A percentile compares a stretch with the other conserved stretches of the same genome.
Conservation (phyloP, 2,113 vertebrate genomes). For the Leucosticte australis region DNA sequence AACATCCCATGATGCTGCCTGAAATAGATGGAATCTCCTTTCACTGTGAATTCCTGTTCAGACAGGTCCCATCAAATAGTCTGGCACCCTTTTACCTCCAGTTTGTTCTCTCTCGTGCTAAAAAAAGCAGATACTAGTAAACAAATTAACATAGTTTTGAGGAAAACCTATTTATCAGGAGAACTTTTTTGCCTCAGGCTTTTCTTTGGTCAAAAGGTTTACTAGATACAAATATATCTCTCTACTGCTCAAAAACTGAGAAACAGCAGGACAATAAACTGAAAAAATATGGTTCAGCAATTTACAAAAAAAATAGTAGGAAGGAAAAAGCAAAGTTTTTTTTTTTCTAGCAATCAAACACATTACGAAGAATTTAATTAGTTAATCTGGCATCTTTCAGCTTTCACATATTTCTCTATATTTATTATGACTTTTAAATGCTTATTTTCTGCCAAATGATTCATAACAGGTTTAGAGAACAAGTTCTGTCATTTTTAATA, state of each 20-base stretch:
- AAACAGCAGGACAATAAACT: background rate
- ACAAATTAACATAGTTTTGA: background rate
- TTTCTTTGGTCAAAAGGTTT: background rate
- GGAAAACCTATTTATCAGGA: background rate
- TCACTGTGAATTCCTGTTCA: background rate
- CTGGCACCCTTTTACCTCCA: background rate
- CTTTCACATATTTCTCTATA: background rate
- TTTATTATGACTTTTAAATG: slow-evolving; percentile 5
- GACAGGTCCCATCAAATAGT: background rate
- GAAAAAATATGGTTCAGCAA: background rate
- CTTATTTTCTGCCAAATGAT: background rate
- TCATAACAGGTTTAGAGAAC: background rate
- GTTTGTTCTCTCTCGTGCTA: background rate
- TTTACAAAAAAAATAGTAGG: background rate
- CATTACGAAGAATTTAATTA: background rate
- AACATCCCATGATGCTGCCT: background rate
- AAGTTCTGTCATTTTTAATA: background rate
- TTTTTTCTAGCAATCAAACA: background rate
- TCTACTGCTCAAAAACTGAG: background rate
- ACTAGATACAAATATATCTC: background rate
- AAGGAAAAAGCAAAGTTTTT: background rate
- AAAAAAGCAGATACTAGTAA: background rate
- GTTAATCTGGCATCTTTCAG: background rate
- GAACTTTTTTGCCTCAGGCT: background rate
- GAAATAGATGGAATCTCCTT: background rate